Base-by-base conservation (phyloP, 2,888 invertebrate genomes). In the Apotomis capreana region DNA sequence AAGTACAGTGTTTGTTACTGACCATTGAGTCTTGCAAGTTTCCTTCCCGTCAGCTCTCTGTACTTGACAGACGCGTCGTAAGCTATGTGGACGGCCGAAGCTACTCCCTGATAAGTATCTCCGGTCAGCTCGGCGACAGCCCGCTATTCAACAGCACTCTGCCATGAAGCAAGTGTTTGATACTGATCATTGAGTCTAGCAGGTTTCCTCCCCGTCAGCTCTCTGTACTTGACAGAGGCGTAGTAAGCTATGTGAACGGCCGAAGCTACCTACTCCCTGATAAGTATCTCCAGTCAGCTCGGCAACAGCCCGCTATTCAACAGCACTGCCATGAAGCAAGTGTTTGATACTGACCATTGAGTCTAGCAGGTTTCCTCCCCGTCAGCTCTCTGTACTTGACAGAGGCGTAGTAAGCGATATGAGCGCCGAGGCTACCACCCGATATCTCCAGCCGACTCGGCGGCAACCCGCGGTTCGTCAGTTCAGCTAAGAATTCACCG, bases 341-440 rank as follows among this genome's bases (percentile, higher is more conserved):
- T n/a, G n/a, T n/a, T n/a, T n/a, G 44, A 13, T 15, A 68, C 76
- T 69, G 76, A 89, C 89, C 89, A 67, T 88, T 84, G 12, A 90
- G 70, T 64, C 89, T 82, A 8, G 83, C 79, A 3, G 89, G 89
- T 74, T 84, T 85, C 36, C 76, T 77, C 0, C 89, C 86, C 2
- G 89, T 90, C 10, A 90, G 76, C 51, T 86, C 76, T 1, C 76
- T 75, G 69, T 87, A 91, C 57, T 79, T 84, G 15, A 80, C 83
- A 0, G 91, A 81, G 0, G 91, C 91, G 74, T 81, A 85, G 26
- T 87, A 86, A 0, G 89, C 88, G 37, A 91, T 87, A 74, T 92
- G 91, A 0, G 91, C 90, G n/a, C 92, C 92, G 15, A 93, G 78
- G 62, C 92, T 92, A 0, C 83, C 89, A 0, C 92, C 92, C 3